Evolutionary conservation across 2,113 vertebrate species (phyloP), one percentile per base, ranked within the genome.

Genomic region (Alligator sinensis): DNA sequence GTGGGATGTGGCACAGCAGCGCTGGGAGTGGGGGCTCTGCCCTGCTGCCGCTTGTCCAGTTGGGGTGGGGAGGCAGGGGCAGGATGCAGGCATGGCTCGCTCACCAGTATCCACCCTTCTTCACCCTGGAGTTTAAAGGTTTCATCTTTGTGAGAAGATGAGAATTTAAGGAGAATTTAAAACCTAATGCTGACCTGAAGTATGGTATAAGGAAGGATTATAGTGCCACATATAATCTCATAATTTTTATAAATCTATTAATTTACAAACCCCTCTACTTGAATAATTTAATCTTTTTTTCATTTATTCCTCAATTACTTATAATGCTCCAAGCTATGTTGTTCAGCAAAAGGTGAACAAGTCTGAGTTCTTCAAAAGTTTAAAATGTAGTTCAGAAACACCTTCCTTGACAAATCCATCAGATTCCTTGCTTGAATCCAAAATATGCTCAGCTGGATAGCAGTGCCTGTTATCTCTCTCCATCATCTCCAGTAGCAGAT

Each of bases 271-370:
- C 57, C 55, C 19, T 72, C 68, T 72, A 19, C 38, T 21, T 72
- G 21, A 54, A 75, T 75, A 54, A 54, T 75, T 54, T 47, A 54
- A 75, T 54, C 72, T 54, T 74, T 38, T 34, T 75, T 47, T 24
- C 64, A 6, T 58, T 68, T 12, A 22, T 77, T 25, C 21, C 58
- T 34, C n/a, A 17, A 13, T 60, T 63, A 18, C 47, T 63, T 16
- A 5, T 21, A 58, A 1, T 3, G 3, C 60, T 27, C 11, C 9
- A 47, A 19, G 4, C 54, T 15, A 27, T 15, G 14, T 1, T 60
- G 60, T 21, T 79, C 84, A 80, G 10, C n/a, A 27, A 55, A 79
- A 17, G 58, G 21, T 11, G 58, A 76, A 25, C 72, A 75, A 70
- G 47, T n/a, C 58, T 19, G 27, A 82, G 25, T 19, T 27, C 72